A percentile compares a stretch with the other conserved stretches of the same genome.
Conservation (phyloP, 2,888 invertebrate genomes). For the Campoletis raptor region DNA sequence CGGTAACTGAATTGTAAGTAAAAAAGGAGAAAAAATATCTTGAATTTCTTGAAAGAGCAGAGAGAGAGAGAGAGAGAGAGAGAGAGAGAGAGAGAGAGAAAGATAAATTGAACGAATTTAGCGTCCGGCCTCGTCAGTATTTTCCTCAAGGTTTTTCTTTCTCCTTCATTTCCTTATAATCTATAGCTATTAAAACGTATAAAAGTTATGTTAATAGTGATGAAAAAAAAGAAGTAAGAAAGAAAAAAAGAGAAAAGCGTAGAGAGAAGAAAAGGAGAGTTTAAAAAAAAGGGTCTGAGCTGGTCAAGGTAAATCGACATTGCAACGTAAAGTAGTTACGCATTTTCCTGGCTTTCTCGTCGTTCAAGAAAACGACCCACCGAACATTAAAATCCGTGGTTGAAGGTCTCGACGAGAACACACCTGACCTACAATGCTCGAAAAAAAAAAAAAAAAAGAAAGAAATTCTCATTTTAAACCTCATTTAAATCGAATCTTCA, state of each 20-base stretch:
- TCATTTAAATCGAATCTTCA: background rate
- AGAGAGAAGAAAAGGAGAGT: constrained; percentile 20
- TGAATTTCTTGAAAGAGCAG: background rate
- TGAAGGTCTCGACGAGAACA: constrained; percentile 10
- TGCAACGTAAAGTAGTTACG: constrained; percentile 59
- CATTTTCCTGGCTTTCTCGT: constrained; percentile 50
- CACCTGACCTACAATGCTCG: background rate
- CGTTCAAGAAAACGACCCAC: background rate
- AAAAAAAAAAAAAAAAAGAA: background rate
- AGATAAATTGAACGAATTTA: constrained; percentile 10
- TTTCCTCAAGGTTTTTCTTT: constrained; percentile 38
- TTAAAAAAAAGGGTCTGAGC: constrained; percentile 49
- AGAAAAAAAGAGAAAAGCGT: background rate
- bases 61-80: background rate
- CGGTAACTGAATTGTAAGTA: background rate
- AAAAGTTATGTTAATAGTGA: constrained; percentile 11
- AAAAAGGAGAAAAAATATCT: background rate
- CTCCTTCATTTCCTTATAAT: constrained; percentile 3
- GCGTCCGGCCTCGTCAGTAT: constrained; percentile 16
- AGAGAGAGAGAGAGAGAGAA: background rate
- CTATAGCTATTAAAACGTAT: background rate
- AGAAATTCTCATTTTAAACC: background rate
- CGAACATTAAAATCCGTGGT: background rate
- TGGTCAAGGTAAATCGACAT: constrained; percentile 66
- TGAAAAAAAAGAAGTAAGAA: constrained; percentile 9